These are phyloP conservation scores for Meandrina meandrites DNA, from an alignment of 92 coral and sea anemone species.

Conservation along the genomic window DNA sequence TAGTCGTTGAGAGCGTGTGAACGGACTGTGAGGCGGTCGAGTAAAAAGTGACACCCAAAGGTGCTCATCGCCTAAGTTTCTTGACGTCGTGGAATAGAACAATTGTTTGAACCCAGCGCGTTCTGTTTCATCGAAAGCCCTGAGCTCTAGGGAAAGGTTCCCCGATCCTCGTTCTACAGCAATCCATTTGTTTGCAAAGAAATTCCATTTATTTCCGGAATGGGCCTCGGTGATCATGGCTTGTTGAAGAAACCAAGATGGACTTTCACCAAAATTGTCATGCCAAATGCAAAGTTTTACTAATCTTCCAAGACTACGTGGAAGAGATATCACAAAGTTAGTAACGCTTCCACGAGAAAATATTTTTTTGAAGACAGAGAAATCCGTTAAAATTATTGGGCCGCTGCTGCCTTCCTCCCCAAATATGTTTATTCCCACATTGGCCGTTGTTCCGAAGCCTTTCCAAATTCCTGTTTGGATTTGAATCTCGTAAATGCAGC, in stretches of 20 bases:
- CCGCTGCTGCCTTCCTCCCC: slow-evolving; percentile 76
- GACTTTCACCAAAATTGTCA: slow-evolving; percentile 70
- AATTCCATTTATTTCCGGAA: slow-evolving; percentile 42
- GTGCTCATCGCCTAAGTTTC: slow-evolving; percentile 77
- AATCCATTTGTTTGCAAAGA: slow-evolving; percentile 78
- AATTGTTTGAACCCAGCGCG: slow-evolving; percentile 63
- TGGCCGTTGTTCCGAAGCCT: slow-evolving; percentile 78
- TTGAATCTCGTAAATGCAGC: slow-evolving; percentile 57
- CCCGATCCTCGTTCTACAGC: slow-evolving; percentile 77
- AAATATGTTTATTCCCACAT: slow-evolving; percentile 60
- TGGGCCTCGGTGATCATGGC: slow-evolving; percentile 56
- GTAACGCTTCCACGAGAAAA: slow-evolving; percentile 80
- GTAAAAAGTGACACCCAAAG: slow-evolving; percentile 79
- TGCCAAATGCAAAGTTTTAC: slow-evolving; percentile 70
- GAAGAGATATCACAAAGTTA: slow-evolving; percentile 57
- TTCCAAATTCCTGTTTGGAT: slow-evolving; percentile 82
- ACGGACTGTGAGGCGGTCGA: slow-evolving; percentile 78
- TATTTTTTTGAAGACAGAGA: slow-evolving; percentile 32
- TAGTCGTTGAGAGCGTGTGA: slow-evolving; percentile 77
- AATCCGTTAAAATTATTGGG: slow-evolving; percentile 55
- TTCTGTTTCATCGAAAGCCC: slow-evolving; percentile 59
- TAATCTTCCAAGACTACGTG: slow-evolving; percentile 56
- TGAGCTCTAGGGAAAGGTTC: slow-evolving; percentile 52
- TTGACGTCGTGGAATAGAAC: slow-evolving; percentile 61
- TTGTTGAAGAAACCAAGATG: slow-evolving; percentile 81